Conservation (phyloP, 2,113 vertebrate species). For the Eubucco bourcierii region DNA sequence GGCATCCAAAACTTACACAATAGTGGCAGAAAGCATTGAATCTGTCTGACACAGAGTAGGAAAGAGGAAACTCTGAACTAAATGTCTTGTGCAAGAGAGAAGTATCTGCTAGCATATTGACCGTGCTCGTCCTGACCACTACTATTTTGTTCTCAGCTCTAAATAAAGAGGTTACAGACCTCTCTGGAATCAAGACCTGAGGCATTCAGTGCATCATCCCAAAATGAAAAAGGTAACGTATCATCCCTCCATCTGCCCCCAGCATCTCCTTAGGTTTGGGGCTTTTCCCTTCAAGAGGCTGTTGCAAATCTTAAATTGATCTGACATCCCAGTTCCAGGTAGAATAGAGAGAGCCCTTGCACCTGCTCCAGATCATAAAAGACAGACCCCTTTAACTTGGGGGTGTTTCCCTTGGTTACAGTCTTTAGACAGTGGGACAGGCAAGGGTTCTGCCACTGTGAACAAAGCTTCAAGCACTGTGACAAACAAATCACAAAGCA, state of each 20-base stretch:
- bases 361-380: background rate
- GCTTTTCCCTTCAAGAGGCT: background rate
- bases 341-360: background rate
- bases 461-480: background rate
- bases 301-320: background rate
- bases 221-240: background rate
- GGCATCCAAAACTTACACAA: background rate
- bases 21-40: background rate
- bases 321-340: background rate
- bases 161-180: background rate
- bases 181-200: background rate
- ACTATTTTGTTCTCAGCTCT: background rate
- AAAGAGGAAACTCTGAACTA: background rate
- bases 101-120: background rate
- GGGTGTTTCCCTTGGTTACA: background rate
- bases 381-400: background rate
- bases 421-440: background rate
- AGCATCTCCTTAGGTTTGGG: background rate
- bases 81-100: background rate
- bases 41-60: background rate
- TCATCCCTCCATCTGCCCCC: background rate
- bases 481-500: background rate
- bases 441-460: background rate
- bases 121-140: background rate
- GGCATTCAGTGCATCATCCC: background rate